Base-by-base conservation (phyloP, 2,113 vertebrate genomes). In the Pteruthius melanotis region DNA sequence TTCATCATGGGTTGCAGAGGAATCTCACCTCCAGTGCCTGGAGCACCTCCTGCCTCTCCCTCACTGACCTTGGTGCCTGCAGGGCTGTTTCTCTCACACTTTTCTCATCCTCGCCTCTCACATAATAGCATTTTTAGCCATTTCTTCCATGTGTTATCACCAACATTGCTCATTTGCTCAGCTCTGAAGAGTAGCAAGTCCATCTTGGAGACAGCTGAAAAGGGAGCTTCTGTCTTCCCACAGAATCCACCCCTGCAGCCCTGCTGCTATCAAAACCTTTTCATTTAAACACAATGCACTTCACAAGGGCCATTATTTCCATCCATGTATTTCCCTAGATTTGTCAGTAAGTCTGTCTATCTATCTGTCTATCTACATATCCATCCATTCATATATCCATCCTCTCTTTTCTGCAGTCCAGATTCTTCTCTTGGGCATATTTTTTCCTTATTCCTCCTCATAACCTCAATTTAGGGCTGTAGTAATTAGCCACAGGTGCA, bases 401-500 rank as follows among this genome's bases (percentile, higher is more conserved):
- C 2, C 22, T 44, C 23, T 61, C 5, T 70, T 75, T 84, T 71
- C 33, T 64, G 17, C 7, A 33, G 26, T 42, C 35, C 31, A 78
- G 21, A 39, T 13, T 61, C 35, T 83, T 37, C 71, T 77, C 71
- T 66, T 64, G 64, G 60, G n/a, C 7, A 16, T 50, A 49, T 28
- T 90, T 95, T 91, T 92, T 83, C 40, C 47, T 85, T 65, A 61
- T 68, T 79, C 28, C 15, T 85, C 5, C 28, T 76, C 2, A 1
- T 47, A 92, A 90, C 63, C 22, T 72, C 49, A 85, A 77, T 79
- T 89, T 79, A 93, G 28, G 53, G 40, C 47, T 76, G 28, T 8
- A 57, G 14, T 85, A 92, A 90, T 87, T 87, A 95, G n/a, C 77
- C 69, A 89, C 40, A 71, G 61, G 68, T 87, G 72, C 49, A 87